Evolutionary conservation across 1,140 invertebrate genomes (phyloP).

Genomic region (Sinonovacula constricta): DNA sequence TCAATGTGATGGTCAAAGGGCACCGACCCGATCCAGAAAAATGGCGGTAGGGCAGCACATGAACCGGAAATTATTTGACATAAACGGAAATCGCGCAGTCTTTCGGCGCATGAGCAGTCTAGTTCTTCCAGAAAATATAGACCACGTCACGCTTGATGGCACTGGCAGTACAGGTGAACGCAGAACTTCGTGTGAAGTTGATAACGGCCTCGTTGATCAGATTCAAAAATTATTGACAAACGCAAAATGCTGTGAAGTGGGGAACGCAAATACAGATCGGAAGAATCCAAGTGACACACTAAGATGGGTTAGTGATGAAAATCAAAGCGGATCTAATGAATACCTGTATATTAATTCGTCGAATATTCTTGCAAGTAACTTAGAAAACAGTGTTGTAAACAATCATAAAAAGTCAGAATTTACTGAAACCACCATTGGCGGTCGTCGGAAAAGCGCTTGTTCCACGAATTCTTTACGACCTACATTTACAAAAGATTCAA

Average conservation of each 20-base stretch:
- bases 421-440: no score
- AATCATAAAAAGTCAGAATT: no score
- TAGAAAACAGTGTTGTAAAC: no score
- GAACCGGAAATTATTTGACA: not conserved
- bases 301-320: not conserved
- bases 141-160: not conserved
- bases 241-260: conserved; percentile 28
- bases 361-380: no score
- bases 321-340: no score
- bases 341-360: no score
- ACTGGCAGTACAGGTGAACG: not conserved
- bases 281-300: not conserved
- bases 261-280: conserved; percentile 6
- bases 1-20: no score
- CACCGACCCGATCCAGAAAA: not conserved
- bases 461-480: no score
- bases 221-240: conserved; percentile 17
- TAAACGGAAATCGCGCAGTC: not conserved
- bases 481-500: no score
- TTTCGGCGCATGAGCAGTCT: not conserved
- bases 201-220: not conserved
- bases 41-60: not conserved
- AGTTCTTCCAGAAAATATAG: not conserved
- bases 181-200: not conserved
- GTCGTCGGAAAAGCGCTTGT: no score